phyloP scores from a whole-genome alignment of 2,113 vertebrate species.

The Malurus alboscapulatus region DNA sequence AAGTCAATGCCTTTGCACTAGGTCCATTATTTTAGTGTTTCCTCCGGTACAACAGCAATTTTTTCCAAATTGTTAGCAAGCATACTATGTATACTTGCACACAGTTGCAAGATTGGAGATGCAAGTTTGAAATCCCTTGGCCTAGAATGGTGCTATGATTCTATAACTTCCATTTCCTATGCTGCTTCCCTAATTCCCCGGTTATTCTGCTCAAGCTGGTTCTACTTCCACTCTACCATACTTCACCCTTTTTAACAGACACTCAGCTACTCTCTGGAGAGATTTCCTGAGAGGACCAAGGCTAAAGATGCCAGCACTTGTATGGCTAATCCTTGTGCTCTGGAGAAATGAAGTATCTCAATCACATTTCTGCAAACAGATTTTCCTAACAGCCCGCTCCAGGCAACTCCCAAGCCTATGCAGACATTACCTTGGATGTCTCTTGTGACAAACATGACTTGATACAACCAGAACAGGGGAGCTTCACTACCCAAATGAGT shows the following conservation, averaged over 20 bases:
- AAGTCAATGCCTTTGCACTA: not conserved
- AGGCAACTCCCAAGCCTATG: not conserved
- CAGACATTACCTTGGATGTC: not conserved
- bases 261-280: not conserved
- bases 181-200: not conserved
- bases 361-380: not conserved
- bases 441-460: not conserved
- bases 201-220: not conserved
- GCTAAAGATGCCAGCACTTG: not conserved
- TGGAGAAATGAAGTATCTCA: not conserved
- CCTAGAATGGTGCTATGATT: not conserved
- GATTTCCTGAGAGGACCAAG: not conserved
- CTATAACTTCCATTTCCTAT: not conserved
- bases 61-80: not conserved
- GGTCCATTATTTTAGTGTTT: not conserved
- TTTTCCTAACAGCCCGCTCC: not conserved
- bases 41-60: fast-evolving
- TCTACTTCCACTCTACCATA: not conserved
- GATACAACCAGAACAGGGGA: not conserved
- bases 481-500: not conserved
- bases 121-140: not conserved
- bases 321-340: not conserved
- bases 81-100: not conserved
- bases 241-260: not conserved
- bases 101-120: not conserved